A percentile compares a stretch with the other conserved stretches of the same genome.
phyloP scores from a whole-genome alignment of 2,888 invertebrate genomes.

The Cryptosula pallasiana region DNA sequence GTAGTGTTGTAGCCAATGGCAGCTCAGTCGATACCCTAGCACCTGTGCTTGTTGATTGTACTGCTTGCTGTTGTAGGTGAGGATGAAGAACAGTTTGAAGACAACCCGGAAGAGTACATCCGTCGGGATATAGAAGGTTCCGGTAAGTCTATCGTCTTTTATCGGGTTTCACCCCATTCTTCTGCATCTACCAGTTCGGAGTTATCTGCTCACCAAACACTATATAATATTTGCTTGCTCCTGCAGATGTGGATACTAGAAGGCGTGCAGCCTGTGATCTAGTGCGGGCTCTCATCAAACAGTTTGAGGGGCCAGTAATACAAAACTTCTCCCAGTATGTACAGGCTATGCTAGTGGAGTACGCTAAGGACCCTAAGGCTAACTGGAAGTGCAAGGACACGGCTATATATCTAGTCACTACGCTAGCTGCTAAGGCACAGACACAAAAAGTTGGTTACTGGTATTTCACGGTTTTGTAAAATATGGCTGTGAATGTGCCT shows the following conservation, averaged over 20 bases:
- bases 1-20: no score
- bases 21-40: not conserved
- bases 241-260: constrained; percentile 82
- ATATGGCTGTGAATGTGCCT: no score
- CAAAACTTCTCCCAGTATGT: constrained; percentile 52
- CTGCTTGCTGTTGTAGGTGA: constrained; percentile 46
- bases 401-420: constrained; percentile 91
- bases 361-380: constrained; percentile 66
- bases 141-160: constrained; percentile 36
- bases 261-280: constrained; percentile 94
- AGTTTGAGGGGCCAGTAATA: constrained; percentile 56
- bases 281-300: constrained; percentile 80
- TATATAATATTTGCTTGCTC: not conserved
- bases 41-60: not conserved
- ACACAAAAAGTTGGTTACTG: constrained; percentile 40
- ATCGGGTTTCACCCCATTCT: no score
- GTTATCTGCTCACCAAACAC: no score
- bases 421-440: constrained; percentile 75
- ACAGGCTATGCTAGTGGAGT: constrained; percentile 60
- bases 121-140: constrained; percentile 90
- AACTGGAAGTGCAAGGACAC: constrained; percentile 95
- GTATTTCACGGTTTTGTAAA: no score
- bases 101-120: constrained; percentile 83
- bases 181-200: no score
- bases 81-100: constrained; percentile 94